Evolutionary conservation across 37 sponge, comb jelly and placozoan species (phyloP), one percentile per base, ranked within the genome.

Genomic region (Halichondria panicea): DNA sequence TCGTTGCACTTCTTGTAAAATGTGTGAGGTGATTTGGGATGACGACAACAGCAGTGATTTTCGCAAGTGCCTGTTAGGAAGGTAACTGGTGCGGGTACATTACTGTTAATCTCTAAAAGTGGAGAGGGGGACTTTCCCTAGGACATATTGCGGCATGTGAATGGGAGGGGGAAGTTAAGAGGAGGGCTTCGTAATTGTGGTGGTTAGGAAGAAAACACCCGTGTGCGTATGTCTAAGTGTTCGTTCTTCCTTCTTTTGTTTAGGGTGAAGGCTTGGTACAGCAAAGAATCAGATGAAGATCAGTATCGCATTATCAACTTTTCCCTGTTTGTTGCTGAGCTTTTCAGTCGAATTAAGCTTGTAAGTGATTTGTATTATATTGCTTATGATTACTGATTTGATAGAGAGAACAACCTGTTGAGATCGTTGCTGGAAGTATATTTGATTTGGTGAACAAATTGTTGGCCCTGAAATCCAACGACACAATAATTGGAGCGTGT

Each of bases 251-350:
- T 44, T 4, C 5, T 40, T 28, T 7, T 68, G 15, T 21, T 4
- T 24, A 78, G 79, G 21, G 27, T 78, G 13, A 55, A 67, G n/a
- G 58, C 12, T 0, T 68, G 79, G 79, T 66, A 55, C 27, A 0
- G 11, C 43, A 55, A 68, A 37, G 7, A 28, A n/a, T 19, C 75
- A 27, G 63, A 59, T 30, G 61, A 42, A 19, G 69, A 68, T 43
- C 67, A 40, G 45, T 55, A 36, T 3, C 34, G 21, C 25, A 55
- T 68, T 18, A 40, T 66, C 68, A 68, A 78, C 79, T 56, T 50
- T 27, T 53, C 56, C 37, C 55, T 66, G 6, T 68, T 78, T 44
- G 55, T 56, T 78, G 68, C 79, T 52, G 79, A 78, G n/a, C 11
- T 68, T 1, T 78, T 65, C 31, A 37, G 59, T 28, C 27, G 66